These are phyloP conservation scores for Oceanodroma tethys DNA, from an alignment of 2,113 vertebrate genomes.

Conservation along the genomic window DNA sequence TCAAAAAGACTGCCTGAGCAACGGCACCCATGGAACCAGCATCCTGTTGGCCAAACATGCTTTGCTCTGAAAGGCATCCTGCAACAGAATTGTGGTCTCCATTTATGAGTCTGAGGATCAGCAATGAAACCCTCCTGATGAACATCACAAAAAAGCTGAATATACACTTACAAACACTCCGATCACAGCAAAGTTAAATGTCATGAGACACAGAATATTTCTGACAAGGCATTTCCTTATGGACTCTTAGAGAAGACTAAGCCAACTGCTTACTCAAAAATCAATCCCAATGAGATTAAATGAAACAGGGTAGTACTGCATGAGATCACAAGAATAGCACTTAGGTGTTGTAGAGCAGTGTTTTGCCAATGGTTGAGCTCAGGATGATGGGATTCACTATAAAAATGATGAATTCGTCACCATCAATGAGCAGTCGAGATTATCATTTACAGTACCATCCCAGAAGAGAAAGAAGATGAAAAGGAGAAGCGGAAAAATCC, in stretches of 20 bases:
- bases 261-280: slow-evolving; percentile 3
- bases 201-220: background rate
- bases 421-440: background rate
- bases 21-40: background rate
- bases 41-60: background rate
- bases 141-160: background rate
- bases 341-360: background rate
- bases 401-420: background rate
- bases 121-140: background rate
- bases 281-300: background rate
- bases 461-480: background rate
- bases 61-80: background rate
- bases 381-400: background rate
- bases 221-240: background rate
- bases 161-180: background rate
- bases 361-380: background rate
- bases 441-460: background rate
- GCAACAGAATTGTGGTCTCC: background rate
- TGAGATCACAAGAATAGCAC: background rate
- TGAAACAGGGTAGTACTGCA: background rate
- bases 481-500: background rate
- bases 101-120: background rate
- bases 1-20: background rate
- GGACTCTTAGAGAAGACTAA: background rate
- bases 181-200: background rate